Conservation (phyloP, 2,113 vertebrate species). For the Rhinoderma darwinii region DNA sequence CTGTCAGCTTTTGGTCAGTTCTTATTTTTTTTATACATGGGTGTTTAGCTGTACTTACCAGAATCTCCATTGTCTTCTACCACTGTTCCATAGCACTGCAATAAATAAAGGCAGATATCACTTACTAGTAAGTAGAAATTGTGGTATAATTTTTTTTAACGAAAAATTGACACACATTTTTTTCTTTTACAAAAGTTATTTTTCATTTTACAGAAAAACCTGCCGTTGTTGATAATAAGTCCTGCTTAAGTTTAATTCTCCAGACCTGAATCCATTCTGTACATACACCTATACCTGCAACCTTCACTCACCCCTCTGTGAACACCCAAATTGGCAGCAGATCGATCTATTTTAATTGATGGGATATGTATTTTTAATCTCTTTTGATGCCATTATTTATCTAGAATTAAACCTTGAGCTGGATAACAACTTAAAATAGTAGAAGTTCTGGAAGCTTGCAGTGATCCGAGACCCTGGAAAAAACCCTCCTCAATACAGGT, state of each 20-base stretch:
- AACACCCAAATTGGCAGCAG: too few relatives aligned
- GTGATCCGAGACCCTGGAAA: background rate
- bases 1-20: too few relatives aligned
- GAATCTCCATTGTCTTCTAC: slow-evolving; percentile 41
- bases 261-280: too few relatives aligned
- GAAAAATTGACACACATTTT: background rate
- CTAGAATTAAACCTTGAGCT: too few relatives aligned
- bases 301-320: too few relatives aligned
- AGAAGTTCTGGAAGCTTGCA: background rate
- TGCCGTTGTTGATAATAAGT: background rate
- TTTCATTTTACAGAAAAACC: background rate
- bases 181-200: background rate
- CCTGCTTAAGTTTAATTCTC: background rate
- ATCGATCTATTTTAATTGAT: too few relatives aligned
- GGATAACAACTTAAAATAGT: too few relatives aligned
- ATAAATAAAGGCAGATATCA: slow-evolving; percentile 5
- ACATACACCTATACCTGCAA: too few relatives aligned
- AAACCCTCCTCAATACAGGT: background rate
- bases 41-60: slow-evolving; percentile 26
- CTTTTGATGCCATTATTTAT: background rate
- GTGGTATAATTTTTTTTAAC: too few relatives aligned
- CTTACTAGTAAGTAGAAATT: background rate
- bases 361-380: background rate
- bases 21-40: too few relatives aligned
- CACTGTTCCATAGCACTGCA: slow-evolving; percentile 54